phyloP scores from a whole-genome alignment of 2,113 vertebrate genomes.

The Podarcis cretensis region DNA sequence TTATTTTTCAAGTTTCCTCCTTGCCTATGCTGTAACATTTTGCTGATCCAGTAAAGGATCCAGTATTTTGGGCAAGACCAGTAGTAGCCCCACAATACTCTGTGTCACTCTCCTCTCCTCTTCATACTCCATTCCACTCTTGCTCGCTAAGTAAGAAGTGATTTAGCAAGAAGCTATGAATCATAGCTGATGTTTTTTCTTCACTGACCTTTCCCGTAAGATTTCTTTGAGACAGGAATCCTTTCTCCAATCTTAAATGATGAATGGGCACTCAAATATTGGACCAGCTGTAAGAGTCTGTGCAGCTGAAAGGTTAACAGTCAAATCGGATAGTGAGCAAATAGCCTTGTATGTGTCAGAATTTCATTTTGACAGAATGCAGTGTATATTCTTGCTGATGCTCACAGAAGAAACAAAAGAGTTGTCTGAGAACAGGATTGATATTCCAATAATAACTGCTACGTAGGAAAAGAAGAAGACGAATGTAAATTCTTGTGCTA shows the following conservation, averaged over 20 bases:
- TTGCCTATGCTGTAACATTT: too few species aligned
- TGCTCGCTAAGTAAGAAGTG: not conserved
- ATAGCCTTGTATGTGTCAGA: not conserved
- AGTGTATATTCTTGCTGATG: slow-evolving; percentile 18
- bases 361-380: not conserved
- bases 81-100: not conserved
- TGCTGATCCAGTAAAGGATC: too few species aligned
- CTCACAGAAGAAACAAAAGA: not conserved
- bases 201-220: not conserved
- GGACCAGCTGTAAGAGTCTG: slow-evolving; percentile 13
- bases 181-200: slow-evolving; percentile 12
- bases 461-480: not conserved
- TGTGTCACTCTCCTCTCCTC: not conserved
- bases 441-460: not conserved
- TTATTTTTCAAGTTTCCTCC: too few species aligned
- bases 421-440: not conserved
- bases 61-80: not conserved
- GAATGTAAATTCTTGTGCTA: not conserved
- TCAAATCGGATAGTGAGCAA: slow-evolving; percentile 17
- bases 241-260: slow-evolving; percentile 32
- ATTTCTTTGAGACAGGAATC: slow-evolving; percentile 18
- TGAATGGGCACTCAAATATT: not conserved
- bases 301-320: slow-evolving; percentile 20
- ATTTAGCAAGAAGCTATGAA: not conserved
- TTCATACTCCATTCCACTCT: not conserved